These are phyloP conservation scores for Dromiciops gliroides DNA, from an alignment of 2,113 vertebrate genomes.

Conservation along the genomic window DNA sequence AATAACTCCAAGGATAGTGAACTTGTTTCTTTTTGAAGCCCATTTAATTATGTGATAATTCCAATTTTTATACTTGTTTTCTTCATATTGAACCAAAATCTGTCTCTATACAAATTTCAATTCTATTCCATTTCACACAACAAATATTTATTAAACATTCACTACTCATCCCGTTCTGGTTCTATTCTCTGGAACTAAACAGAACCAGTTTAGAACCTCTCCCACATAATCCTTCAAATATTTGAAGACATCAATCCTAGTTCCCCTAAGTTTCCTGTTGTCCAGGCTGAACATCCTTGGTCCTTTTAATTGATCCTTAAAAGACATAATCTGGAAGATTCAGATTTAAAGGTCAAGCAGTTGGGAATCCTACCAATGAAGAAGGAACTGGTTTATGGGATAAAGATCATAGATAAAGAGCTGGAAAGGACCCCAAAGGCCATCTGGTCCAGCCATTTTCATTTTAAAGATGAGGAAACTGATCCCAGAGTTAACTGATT, in stretches of 20 bases:
- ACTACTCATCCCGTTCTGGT: background rate
- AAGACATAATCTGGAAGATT: background rate
- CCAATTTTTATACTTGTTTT: background rate
- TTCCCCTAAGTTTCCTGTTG: background rate
- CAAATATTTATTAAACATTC: background rate
- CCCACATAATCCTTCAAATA: background rate
- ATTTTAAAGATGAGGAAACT: background rate
- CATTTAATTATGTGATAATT: background rate
- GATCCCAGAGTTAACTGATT: background rate
- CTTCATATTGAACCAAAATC: background rate
- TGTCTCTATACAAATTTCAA: background rate
- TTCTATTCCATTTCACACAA: background rate
- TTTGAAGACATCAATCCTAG: background rate
- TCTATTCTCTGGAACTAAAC: background rate
- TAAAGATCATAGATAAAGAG: background rate
- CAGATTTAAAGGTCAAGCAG: background rate
- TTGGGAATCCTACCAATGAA: background rate
- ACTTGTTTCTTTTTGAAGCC: background rate
- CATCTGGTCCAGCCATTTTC: background rate
- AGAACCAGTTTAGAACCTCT: background rate
- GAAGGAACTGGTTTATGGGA: background rate
- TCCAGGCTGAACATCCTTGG: too few species aligned
- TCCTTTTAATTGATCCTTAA: background rate
- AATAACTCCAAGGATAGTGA: too few species aligned
- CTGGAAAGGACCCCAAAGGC: background rate